These are phyloP conservation scores for Chironomus tepperi DNA, from an alignment of 1,140 invertebrate species.

Conservation along the genomic window DNA sequence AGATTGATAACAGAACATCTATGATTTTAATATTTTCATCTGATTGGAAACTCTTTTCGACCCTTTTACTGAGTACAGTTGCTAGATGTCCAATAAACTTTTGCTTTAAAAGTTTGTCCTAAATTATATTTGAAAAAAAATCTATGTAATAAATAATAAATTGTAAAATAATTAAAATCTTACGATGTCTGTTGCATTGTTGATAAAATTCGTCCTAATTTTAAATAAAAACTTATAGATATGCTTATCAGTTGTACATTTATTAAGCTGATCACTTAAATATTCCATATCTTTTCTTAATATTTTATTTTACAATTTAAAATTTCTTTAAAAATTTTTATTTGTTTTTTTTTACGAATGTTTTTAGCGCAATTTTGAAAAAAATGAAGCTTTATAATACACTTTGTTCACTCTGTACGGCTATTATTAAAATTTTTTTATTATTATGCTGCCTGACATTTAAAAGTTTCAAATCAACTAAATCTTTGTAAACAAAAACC, in stretches of 20 bases:
- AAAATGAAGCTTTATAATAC: not conserved
- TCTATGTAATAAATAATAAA: too few relatives aligned
- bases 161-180: not conserved
- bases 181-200: not conserved
- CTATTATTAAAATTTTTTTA: too few relatives aligned
- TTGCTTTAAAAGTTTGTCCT: not conserved
- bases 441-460: too few relatives aligned
- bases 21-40: not conserved
- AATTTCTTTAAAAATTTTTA: not conserved
- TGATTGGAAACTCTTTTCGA: not conserved
- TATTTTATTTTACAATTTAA: too few relatives aligned
- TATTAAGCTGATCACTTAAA: not conserved
- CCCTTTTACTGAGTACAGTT: not conserved
- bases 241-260: not conserved
- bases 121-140: too few relatives aligned
- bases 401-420: too few relatives aligned
- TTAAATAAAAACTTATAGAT: not conserved
- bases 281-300: not conserved
- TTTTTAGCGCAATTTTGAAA: not conserved
- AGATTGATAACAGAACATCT: not conserved
- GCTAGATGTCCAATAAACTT: not conserved
- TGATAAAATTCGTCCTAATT: not conserved
- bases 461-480: too few relatives aligned
- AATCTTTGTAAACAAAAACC: too few relatives aligned
- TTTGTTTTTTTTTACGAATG: not conserved